A percentile compares a stretch with the other conserved stretches of the same genome.
Conservation (phyloP, 2,888 invertebrate genomes). For the Heteropelma amictum region DNA sequence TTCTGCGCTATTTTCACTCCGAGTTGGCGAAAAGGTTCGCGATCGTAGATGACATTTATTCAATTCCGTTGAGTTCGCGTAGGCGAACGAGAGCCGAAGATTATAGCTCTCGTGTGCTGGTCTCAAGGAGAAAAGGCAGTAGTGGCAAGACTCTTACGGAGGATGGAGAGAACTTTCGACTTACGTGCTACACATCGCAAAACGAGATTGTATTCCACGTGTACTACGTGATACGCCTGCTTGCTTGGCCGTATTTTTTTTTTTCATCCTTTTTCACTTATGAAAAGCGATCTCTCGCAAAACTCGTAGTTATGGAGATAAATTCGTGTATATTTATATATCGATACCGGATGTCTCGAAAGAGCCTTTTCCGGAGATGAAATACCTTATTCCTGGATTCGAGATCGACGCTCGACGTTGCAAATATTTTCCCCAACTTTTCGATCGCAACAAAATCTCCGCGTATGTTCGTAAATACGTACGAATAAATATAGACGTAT, state of each 20-base stretch:
- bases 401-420: conserved; percentile 47
- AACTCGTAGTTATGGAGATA: conserved; percentile 11
- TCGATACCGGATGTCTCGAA: conserved; percentile 14
- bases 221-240: conserved; percentile 65
- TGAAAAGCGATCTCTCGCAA: conserved; percentile 48
- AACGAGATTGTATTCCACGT: conserved; percentile 63
- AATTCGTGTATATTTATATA: conserved; percentile 1
- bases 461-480: not conserved
- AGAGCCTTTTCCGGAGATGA: conserved; percentile 33
- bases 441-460: conserved; percentile 29
- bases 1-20: too few species aligned
- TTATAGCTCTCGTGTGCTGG: conserved; percentile 45
- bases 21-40: too few species aligned
- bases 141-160: conserved; percentile 43
- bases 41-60: conserved; percentile 61
- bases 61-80: conserved; percentile 61
- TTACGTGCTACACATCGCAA: conserved; percentile 67
- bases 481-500: conserved; percentile 9
- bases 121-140: conserved; percentile 47
- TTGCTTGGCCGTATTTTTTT: conserved; percentile 48
- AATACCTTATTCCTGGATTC: conserved; percentile 47
- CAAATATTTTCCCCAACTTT: conserved; percentile 49
- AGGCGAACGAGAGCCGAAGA: conserved; percentile 8
- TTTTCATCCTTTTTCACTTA: conserved; percentile 11
- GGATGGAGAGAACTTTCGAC: conserved; percentile 63